Evolutionary conservation across 2,888 invertebrate species (phyloP), one percentile per base, ranked within the genome.

Genomic region (Ochropacha duplaris): DNA sequence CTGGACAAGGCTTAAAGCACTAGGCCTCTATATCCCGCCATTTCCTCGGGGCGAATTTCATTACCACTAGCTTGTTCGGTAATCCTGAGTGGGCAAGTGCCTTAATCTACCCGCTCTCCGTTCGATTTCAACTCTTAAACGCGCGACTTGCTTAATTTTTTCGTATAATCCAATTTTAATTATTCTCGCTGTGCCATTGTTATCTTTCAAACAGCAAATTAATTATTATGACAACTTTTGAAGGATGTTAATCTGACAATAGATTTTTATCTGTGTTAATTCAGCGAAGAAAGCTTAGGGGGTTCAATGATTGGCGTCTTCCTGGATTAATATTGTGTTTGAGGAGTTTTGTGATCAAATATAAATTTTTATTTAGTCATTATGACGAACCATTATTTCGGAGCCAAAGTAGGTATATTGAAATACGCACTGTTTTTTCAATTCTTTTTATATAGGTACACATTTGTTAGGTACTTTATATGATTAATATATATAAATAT

Each of bases 81-180:
- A 92, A 92, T 92, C 90, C 86, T 71, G 66, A 74, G 74, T 77
- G 81, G 83, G 82, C 89, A 86, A 90, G 81, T 87, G 87, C 82
- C 85, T 85, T 90, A 90, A 91, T 92, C 91, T 86, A 79, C 84
- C 84, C 85, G 78, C 86, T 84, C 81, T 78, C 79, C 74, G 80
- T 88, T 86, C 87, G 85, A 91, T 88, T 88, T 80, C 83, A 72
- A 90, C 86, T 88, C 87, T 84, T 83, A 84, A 90, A 89, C 80
- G 81, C 79, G 78, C 81, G 80, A 86, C 84, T 91, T 84, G 82
- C 79, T 86, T 86, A 80, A 87, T 89, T 90, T 90, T 91, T 88
- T 88, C 83, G 73, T 84, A 86, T 92, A 91, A 92, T 92, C 92
- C 90, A 81, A 76, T 90, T 92, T 92, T 90, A 90, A 92, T 92